Conservation (phyloP, 2,888 invertebrate species). For the Perdita meconis region DNA sequence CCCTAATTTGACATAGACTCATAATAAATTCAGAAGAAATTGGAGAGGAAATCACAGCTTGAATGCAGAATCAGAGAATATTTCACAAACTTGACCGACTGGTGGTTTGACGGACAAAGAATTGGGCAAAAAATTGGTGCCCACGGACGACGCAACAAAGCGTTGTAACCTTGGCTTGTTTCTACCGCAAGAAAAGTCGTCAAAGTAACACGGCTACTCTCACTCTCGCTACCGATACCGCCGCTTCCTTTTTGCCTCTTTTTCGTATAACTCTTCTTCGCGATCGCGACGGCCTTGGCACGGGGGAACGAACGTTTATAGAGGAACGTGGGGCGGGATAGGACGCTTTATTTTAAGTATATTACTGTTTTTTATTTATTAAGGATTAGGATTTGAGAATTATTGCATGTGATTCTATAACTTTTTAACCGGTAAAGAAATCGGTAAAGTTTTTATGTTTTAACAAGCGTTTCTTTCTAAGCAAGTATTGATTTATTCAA, state of each 20-base stretch:
- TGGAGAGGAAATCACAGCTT: background rate
- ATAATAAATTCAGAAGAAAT: background rate
- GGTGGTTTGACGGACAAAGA: constrained; percentile 35
- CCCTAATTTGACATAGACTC: no score
- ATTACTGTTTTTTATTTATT: no score
- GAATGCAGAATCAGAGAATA: constrained; percentile 7
- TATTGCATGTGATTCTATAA: no score
- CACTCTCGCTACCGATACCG: constrained; percentile 65
- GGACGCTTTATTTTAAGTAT: no score
- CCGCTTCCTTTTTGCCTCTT: constrained; percentile 53
- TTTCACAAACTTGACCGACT: constrained; percentile 41
- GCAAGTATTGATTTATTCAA: no score
- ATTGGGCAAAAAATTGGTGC: constrained; percentile 60
- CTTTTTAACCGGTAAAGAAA: no score
- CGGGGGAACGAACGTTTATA: constrained; percentile 24
- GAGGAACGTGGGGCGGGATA: no score
- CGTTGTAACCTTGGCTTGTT: constrained; percentile 68
- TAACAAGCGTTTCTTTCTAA: no score
- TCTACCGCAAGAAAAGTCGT: constrained; percentile 71
- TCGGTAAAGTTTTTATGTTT: no score
- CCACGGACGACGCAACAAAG: constrained; percentile 60
- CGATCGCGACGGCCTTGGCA: constrained; percentile 61
- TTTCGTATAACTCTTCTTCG: constrained; percentile 52
- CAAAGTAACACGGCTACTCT: constrained; percentile 68
- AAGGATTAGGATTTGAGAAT: no score